Evolutionary conservation across 2,113 vertebrate species (phyloP), one percentile per base, ranked within the genome.

Genomic region (Oryzias woworae): DNA sequence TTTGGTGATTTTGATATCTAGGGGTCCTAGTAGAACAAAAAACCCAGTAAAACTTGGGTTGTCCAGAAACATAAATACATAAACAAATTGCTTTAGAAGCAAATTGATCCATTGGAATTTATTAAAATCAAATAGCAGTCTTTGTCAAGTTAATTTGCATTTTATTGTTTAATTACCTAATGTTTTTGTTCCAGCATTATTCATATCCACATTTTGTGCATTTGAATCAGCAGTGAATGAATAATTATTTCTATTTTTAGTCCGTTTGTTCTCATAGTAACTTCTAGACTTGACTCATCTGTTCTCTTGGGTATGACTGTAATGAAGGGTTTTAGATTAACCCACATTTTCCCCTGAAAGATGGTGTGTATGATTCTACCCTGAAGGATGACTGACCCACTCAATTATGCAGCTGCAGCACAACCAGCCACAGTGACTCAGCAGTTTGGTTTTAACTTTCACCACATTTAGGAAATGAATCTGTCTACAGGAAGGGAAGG

Each of bases 381-480:
- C 43, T 26, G 23, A 47, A 14, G 22, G 12, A 10, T 65, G 54
- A 63, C 20, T 53, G 17, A 53, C 22, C n/a, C 7, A 18, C 42
- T 60, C 24, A 7, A 51, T 56, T 42, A 42, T 50, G 14, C 52
- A 55, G 48, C 53, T 61, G 45, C 51, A 36, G 51, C n/a, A 20
- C 28, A n/a, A 43, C 26, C 47, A 57, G 61, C 43, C 74, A 62
- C 26, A 72, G 62, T 88, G 80, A 86, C 69, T 85, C 86, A 71
- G 74, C 76, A 13, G 15, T 53, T 41, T 73, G 42, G 45, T 36
- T 3, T 1, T 15, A 59, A 53, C 73, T 0, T n/a, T 49, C 13
- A 4, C 16, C 49, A 58, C 0, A 46, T 56, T 65, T 4, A 54
- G 23, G 66, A 71, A 73, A 48, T 59, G 55, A 31, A 36, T 28